Base-by-base conservation (phyloP, 2,797 vertebrate genomes). In the Spondyliosoma cantharus region DNA sequence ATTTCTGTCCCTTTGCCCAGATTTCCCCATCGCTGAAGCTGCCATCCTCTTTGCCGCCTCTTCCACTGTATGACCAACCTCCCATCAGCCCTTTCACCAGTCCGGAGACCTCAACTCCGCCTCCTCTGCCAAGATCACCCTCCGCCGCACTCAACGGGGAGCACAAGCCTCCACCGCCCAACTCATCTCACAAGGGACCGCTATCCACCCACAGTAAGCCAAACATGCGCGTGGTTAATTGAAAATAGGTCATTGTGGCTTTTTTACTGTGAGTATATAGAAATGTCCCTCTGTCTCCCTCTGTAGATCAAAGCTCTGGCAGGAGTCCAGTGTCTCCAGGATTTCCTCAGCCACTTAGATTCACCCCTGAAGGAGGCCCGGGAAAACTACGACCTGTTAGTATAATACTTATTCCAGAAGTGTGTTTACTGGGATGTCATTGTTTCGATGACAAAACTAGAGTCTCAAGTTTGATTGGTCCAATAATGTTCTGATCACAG, bases 381-480 rank as follows among this genome's bases (percentile, higher is more conserved):
- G 95, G 96, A 78, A 99, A 98, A 91, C 95, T 99, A 79, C 95
- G 98, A 79, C 98, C 98, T 68, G 98, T 99, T 85, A 95, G 97
- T 96, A 76, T 62, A 64, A 52, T 19, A 71, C 4, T 37, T 48
- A 59, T n/a, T 64, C 7, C 19, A 64, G 12, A 54, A 56, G 43
- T 43, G 3, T 64, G 45, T 46, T 32, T 12, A 20, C 8, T 45
- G 24, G 24, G 12, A 3, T 53, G 43, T 78, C n/a, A 46, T 2
- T 37, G 22, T 59, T 45, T 32, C 48, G 25, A 65, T n/a, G 43
- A 37, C 19, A 17, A 56, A 37, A 20, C 29, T 25, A 14, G 4
- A 46, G 29, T 45, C 27, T 54, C 5, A 48, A 46, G 15, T 43
- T 24, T 45, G n/a, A n/a, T 22, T 9, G 7, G 14, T 20, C 27